These are phyloP conservation scores for Eidolon helvum DNA, from an alignment of 2,113 vertebrate species.

Conservation along the genomic window DNA sequence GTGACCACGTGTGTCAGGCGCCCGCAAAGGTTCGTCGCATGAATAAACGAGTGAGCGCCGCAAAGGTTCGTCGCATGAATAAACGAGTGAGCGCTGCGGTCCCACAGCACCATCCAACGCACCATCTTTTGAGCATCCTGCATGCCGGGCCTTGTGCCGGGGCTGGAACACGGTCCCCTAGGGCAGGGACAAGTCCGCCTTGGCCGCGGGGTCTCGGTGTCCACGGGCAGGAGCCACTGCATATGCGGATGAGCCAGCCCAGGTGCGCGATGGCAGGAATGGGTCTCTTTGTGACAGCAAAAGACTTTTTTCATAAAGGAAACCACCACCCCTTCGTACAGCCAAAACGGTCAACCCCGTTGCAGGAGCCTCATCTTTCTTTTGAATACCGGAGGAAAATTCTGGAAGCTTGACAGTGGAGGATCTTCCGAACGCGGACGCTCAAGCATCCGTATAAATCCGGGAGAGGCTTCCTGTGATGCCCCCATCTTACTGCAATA, in stretches of 20 bases:
- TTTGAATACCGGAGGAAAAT: background rate
- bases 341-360: background rate
- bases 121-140: too few species aligned
- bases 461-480: background rate
- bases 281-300: background rate
- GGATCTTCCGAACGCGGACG: too few species aligned
- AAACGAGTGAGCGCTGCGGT: background rate
- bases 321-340: background rate
- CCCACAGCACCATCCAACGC: accelerated
- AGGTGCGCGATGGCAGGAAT: background rate
- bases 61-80: background rate
- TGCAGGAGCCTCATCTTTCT: background rate
- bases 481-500: background rate
- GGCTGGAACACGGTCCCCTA: background rate
- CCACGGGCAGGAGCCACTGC: background rate
- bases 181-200: background rate
- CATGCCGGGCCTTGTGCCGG: accelerated
- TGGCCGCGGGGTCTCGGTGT: accelerated
- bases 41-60: background rate
- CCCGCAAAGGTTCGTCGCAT: background rate
- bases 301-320: background rate
- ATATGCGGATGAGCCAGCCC: background rate
- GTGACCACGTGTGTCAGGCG: accelerated
- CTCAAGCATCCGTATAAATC: background rate
- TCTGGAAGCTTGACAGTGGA: background rate